A percentile compares a stretch with the other conserved stretches of the same genome.
phyloP scores from a whole-genome alignment of 1,140 invertebrate genomes.

The Euwallacea fornicatus region DNA sequence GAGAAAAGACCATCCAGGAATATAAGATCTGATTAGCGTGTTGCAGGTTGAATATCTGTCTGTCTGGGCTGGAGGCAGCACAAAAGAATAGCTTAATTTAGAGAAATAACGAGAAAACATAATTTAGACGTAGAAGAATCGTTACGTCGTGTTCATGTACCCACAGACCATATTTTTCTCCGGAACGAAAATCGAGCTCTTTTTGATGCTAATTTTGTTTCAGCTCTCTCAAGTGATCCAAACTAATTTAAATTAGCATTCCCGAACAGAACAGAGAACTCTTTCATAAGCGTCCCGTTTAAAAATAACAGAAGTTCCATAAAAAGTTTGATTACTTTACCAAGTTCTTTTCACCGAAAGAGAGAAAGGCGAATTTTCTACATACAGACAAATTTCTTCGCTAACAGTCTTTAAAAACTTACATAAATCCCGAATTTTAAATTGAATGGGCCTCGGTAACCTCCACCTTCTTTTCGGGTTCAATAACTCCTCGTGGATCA shows the following conservation, averaged over 20 bases:
- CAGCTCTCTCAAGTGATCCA: background rate
- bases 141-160: background rate
- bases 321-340: slow-evolving; percentile 22
- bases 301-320: slow-evolving; percentile 13
- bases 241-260: slow-evolving; percentile 5
- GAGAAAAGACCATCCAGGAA: slow-evolving; percentile 12
- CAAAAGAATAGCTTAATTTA: slow-evolving; percentile 27
- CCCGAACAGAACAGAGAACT: slow-evolving; percentile 2
- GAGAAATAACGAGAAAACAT: slow-evolving; percentile 12
- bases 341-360: slow-evolving; percentile 18
- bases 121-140: slow-evolving; percentile 10
- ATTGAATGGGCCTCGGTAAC: slow-evolving; percentile 6
- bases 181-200: background rate
- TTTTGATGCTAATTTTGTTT: background rate
- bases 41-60: slow-evolving; percentile 25
- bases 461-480: no score
- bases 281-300: slow-evolving; percentile 8
- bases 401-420: slow-evolving; percentile 6
- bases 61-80: slow-evolving; percentile 8
- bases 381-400: slow-evolving; percentile 21
- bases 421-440: slow-evolving; percentile 13
- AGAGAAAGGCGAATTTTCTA: slow-evolving; percentile 16
- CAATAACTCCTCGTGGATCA: no score
- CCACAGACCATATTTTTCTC: background rate
- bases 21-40: slow-evolving; percentile 25